phyloP scores from a whole-genome alignment of 2,797 vertebrate genomes.

The Halcyon smyrnensis region DNA sequence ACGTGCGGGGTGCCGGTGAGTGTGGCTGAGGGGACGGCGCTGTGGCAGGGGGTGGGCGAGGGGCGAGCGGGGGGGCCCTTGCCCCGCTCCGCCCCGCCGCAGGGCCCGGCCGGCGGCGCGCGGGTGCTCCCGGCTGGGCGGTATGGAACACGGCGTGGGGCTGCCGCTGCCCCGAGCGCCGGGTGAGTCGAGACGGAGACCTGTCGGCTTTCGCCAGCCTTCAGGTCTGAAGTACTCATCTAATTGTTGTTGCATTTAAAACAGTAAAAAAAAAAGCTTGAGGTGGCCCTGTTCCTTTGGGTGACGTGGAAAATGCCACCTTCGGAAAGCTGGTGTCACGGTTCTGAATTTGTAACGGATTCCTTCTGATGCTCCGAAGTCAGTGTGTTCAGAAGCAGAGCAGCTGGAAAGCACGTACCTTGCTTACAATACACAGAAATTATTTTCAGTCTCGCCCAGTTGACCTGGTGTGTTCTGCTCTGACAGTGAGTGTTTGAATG shows the following conservation, averaged over 20 bases:
- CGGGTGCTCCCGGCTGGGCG: not conserved
- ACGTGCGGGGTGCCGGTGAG: not conserved
- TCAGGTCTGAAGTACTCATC: not conserved
- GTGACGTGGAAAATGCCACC: not conserved
- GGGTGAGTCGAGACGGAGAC: accelerated
- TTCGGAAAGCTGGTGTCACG: not conserved
- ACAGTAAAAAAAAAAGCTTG: not conserved
- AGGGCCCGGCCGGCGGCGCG: no score
- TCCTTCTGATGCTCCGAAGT: not conserved
- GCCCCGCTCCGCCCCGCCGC: not conserved
- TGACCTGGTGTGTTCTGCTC: no score
- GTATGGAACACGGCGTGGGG: no score
- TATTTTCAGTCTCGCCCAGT: not conserved
- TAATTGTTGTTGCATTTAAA: not conserved
- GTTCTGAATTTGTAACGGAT: not conserved
- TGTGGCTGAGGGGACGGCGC: not conserved
- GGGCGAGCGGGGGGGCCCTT: not conserved
- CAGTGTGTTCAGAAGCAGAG: not conserved
- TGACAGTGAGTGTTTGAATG: not conserved
- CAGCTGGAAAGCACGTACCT: not conserved
- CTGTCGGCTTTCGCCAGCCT: not conserved
- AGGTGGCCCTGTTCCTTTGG: not conserved
- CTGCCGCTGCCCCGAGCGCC: no score
- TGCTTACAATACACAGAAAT: no score
- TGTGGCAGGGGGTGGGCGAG: not conserved